Percentiles rank a stretch among this genome's conserved stretches.
These are phyloP conservation scores for Noctua janthina DNA, from an alignment of 2,888 invertebrate genomes.

Conservation along the genomic window DNA sequence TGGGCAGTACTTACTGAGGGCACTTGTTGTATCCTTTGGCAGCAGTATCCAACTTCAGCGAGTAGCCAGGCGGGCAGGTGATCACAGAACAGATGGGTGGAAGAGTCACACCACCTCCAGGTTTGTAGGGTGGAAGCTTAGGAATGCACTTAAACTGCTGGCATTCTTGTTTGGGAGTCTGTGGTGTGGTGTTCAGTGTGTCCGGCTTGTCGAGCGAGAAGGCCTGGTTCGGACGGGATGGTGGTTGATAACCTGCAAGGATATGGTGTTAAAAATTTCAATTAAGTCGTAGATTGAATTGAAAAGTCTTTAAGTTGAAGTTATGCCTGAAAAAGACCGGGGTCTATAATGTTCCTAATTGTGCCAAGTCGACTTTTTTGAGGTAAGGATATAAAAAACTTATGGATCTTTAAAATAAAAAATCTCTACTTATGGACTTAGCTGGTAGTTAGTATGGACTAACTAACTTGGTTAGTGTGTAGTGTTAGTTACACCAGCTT, in stretches of 20 bases:
- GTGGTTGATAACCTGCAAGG: slow-evolving; percentile 66
- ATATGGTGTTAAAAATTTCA: too few species aligned
- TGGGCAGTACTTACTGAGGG: slow-evolving; percentile 80
- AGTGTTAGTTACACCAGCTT: too few species aligned
- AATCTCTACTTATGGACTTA: not conserved
- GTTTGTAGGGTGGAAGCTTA: slow-evolving; percentile 83
- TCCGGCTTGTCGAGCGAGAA: slow-evolving; percentile 83
- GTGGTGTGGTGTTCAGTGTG: slow-evolving; percentile 41
- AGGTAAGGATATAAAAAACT: not conserved
- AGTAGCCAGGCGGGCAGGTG: slow-evolving; percentile 91
- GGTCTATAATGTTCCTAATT: not conserved
- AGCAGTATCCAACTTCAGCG: slow-evolving; percentile 85
- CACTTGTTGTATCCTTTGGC: slow-evolving; percentile 81
- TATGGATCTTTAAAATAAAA: not conserved
- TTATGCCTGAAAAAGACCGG: not conserved
- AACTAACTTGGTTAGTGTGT: not conserved
- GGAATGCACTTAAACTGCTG: slow-evolving; percentile 90
- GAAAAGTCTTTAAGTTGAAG: not conserved
- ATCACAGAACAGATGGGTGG: slow-evolving; percentile 83
- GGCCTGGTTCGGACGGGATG: slow-evolving; percentile 74
- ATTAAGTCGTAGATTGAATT: not conserved
- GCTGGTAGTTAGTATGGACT: not conserved
- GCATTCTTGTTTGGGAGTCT: slow-evolving; percentile 79
- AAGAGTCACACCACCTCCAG: slow-evolving; percentile 70
- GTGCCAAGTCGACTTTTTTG: not conserved